phyloP scores from a whole-genome alignment of 2,797 vertebrate species.

The Thaleichthys pacificus region DNA sequence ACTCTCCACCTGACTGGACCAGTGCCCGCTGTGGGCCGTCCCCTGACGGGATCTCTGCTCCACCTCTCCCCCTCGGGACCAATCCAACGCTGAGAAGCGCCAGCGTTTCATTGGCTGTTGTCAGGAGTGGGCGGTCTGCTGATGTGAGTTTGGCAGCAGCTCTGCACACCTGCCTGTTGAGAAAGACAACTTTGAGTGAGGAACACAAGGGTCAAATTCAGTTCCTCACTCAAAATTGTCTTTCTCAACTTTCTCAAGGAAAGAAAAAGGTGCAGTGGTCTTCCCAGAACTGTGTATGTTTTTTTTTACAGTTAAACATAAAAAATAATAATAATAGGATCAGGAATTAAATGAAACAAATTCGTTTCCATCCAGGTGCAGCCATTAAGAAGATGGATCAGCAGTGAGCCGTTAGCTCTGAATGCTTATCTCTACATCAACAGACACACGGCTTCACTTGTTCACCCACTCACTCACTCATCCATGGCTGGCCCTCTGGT shows the following conservation, averaged over 20 bases:
- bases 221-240: no score
- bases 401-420: background rate
- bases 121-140: constrained; percentile 19
- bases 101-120: background rate
- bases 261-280: no score
- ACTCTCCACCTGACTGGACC: constrained; percentile 4
- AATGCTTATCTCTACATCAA: background rate
- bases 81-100: background rate
- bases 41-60: background rate
- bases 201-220: no score
- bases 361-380: background rate
- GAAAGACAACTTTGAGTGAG: no score
- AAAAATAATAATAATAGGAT: background rate
- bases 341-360: background rate
- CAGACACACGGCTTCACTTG: background rate
- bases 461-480: background rate
- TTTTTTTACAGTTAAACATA: no score
- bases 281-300: no score
- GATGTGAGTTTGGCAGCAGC: constrained; percentile 43
- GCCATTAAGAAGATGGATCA: background rate
- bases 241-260: no score
- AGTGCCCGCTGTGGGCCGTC: no score
- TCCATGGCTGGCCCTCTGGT: no score
- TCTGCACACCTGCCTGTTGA: constrained; percentile 37
- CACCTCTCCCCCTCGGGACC: background rate